phyloP scores from a whole-genome alignment of 2,888 invertebrate genomes.

The Torymus auratus region DNA sequence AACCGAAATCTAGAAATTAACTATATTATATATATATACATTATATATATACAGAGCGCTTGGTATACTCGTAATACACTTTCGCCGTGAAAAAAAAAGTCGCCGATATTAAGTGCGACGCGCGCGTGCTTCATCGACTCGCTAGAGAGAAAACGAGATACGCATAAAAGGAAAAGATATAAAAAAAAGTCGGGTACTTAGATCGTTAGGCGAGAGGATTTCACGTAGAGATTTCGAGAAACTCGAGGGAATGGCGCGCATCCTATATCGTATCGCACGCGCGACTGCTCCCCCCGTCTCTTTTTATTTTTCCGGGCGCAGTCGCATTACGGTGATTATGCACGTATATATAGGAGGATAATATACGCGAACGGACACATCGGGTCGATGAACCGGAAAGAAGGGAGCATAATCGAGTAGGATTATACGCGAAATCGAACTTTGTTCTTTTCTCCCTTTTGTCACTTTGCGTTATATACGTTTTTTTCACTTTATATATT shows the following conservation, averaged over 20 bases:
- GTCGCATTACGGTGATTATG: background rate
- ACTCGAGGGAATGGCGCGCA: background rate
- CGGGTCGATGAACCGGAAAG: background rate
- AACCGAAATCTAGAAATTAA: constrained; percentile 34
- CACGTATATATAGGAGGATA: background rate
- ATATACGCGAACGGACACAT: background rate
- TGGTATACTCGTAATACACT: constrained; percentile 12
- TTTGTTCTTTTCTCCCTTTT: background rate
- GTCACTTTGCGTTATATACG: background rate
- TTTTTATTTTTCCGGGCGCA: constrained; percentile 6
- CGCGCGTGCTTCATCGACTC: constrained; percentile 23
- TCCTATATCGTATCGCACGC: constrained; percentile 12
- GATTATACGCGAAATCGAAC: background rate
- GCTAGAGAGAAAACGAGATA: constrained; percentile 13
- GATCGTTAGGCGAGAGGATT: too few relatives aligned
- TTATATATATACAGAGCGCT: constrained; percentile 23
- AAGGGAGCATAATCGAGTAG: background rate
- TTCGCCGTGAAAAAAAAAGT: constrained; percentile 8
- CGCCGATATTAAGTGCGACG: background rate
- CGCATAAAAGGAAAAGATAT: background rate
- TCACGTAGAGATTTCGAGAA: background rate
- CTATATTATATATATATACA: constrained; percentile 23
- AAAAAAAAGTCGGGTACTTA: too few relatives aligned
- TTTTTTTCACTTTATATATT: background rate
- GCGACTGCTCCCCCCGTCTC: background rate